Base-by-base conservation (phyloP, 2,797 vertebrate species). In the Meda fulgida region DNA sequence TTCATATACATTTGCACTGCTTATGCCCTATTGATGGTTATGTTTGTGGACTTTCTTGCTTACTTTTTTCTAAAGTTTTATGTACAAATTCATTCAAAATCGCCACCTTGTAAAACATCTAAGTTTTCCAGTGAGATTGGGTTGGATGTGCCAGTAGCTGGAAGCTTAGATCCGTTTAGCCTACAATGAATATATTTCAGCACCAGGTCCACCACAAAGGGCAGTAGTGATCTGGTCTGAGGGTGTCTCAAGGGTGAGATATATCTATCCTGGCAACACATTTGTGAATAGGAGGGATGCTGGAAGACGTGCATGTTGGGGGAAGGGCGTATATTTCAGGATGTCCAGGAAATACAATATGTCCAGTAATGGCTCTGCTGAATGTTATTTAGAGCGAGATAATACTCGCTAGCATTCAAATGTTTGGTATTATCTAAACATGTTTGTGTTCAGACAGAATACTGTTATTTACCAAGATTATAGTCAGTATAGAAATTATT, bases 281-380 rank as follows among this genome's bases (percentile, higher is more conserved):
- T 48, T 55, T 29, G 48, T 14, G 73, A 76, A 40, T 60, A 60
- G 36, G 0, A 81, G 4, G 26, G 26, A 58, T 29, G 19, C 36
- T 53, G 14, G 65, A 40, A 13, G 53, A 58, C 40, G 23, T 81
- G 79, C 3, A n/a, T n/a, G 63, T 53, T 38, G 78, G 43, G 31
- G 66, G 67, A 43, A 43, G 36, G 67, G 67, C 0, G 11, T 60
- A 81, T 34, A 71, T 46, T 81, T 40, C 67, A 60, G 69, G 36
- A 72, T 60, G n/a, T 81, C 53, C 21, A 60, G 38, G 80, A 81
- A 81, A 81, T 19, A 58, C 36, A 46, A 46, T 81, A 81, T 81
- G 67, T 81, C 36, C 67, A 31, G 48, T 72, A 55, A 55, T 43
- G 67, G n/a, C 51, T 43, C 36, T 46, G 36, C 69, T 82, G 53